A percentile compares a stretch with the other conserved stretches of the same genome.
Conservation (phyloP, 1,140 invertebrate species). For the Brachionus rotundiformis region DNA sequence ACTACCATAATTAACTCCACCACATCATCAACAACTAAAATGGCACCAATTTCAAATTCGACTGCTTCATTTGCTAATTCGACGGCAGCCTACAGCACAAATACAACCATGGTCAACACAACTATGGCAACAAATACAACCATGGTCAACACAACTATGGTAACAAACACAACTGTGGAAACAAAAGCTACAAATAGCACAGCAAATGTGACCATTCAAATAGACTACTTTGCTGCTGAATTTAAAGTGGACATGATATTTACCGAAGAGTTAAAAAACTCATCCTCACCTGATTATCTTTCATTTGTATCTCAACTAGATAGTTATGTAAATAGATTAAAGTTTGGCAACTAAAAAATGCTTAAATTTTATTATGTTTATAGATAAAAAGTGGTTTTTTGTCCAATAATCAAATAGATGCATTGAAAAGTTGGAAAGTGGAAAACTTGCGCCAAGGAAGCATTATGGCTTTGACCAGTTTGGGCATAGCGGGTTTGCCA, state of each 20-base stretch:
- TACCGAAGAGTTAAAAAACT: neutral
- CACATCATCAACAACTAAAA: neutral
- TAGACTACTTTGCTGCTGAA: neutral
- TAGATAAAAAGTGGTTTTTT: slow-evolving; percentile 1
- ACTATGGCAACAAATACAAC: neutral
- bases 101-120: neutral
- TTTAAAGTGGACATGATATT: neutral
- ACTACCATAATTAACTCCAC: neutral
- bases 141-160: neutral
- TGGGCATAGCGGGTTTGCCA: neutral
- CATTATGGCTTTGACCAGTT: slow-evolving; percentile 5
- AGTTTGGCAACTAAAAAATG: neutral
- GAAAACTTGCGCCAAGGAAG: neutral
- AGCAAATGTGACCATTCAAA: neutral
- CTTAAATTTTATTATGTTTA: neutral
- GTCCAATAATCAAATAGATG: neutral
- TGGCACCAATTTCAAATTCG: neutral
- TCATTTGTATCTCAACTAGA: neutral
- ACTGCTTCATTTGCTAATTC: neutral
- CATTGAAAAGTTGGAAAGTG: neutral
- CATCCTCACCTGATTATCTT: neutral
- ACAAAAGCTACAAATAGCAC: neutral
- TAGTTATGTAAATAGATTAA: neutral
- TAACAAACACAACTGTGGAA: neutral
- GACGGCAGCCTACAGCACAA: neutral